Base-by-base conservation (phyloP, 30 jellyfish, hydroid and myxozoan genomes). In the Turritopsis dohrnii region DNA sequence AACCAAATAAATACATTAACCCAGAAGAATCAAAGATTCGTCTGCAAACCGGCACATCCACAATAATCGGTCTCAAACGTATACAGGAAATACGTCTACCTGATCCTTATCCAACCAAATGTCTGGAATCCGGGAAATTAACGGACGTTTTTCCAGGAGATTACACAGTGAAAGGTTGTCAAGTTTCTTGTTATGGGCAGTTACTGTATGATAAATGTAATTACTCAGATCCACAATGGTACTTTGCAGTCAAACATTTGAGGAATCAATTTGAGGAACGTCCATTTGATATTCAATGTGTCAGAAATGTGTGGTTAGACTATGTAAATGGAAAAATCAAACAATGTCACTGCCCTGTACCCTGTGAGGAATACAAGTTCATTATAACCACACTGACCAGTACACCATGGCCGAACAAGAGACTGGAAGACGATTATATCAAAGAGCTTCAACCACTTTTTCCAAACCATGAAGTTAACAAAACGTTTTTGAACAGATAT, bases 311-410 rank as follows among this genome's bases (percentile, higher is more conserved):
- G 28, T 69, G 30, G 28, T 7, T n/a, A 8, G 19, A 69, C 31
- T 69, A 7, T 19, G 17, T 69, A 8, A 23, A 69, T n/a, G 28
- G 19, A n/a, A 27, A 21, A 1, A 69, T 19, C 9, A 0, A 9
- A 0, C 9, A 80, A 52, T 88, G 96, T 71, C 24, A 88, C 86
- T 88, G 96, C 54, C 90, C 96, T 8, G 84, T 71, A 41, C 96
- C 96, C 13, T 88, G 96, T 79, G 90, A 74, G 41, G 90, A 83
- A 31, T 88, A 88, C 81, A 87, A 73, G 66, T 88, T 74, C 91
- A 69, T n/a, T 7, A 27, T 69, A 23, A 69, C 77, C 9, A 21
- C 77, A 19, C 9, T 69, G 22, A 7, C 22, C 9, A 27, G 16
- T 69, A 21, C 8, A n/a, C 23, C 77, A 69, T 69, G 77, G 77